Evolutionary conservation across 2,113 vertebrate species (phyloP).

Genomic region (Erythrolamprus reginae): DNA sequence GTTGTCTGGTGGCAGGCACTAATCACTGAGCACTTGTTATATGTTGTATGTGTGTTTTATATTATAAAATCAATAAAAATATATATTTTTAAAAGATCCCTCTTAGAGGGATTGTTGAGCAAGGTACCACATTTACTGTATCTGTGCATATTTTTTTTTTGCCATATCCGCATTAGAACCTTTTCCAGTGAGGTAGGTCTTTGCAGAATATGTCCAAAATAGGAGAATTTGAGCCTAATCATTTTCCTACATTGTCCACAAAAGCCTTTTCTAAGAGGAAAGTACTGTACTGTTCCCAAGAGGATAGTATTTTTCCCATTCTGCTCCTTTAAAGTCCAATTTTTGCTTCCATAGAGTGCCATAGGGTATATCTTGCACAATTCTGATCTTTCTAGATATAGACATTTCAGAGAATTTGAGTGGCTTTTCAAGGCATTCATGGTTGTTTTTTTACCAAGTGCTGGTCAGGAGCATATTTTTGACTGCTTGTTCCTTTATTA

Average conservation of each 20-base stretch:
- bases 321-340: neutral
- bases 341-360: neutral
- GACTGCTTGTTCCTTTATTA: neutral
- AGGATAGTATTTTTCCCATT: neutral
- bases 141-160: too few species aligned
- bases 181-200: neutral
- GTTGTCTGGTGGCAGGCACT: too few species aligned
- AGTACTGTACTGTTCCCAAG: too few species aligned
- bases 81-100: too few species aligned
- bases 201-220: neutral
- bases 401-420: neutral
- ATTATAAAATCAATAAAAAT: too few species aligned
- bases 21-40: too few species aligned
- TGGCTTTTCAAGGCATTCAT: neutral
- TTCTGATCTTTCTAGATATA: neutral
- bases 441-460: neutral
- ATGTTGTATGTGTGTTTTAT: too few species aligned
- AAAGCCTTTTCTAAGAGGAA: neutral
- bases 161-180: neutral
- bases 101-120: too few species aligned
- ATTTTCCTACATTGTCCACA: neutral
- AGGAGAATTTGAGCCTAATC: neutral
- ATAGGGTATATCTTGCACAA: neutral
- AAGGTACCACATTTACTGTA: too few species aligned
- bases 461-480: neutral